Evolutionary conservation across 1,140 invertebrate species (phyloP), one percentile per base, ranked within the genome.

Genomic region (Wasmannia auropunctata): DNA sequence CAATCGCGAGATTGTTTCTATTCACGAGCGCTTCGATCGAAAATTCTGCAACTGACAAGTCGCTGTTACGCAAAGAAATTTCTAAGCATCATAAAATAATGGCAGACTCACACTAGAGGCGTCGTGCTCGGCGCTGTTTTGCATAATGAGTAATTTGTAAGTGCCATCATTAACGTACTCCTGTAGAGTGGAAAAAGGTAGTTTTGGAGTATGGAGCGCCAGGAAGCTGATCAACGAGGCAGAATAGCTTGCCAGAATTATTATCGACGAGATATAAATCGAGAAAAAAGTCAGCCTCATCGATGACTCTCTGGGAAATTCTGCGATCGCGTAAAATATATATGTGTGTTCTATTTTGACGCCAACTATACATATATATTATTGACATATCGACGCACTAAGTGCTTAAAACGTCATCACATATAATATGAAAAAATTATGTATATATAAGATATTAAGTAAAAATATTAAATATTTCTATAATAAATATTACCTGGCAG

Each of bases 141-240:
- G 87, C 11, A 89, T 54, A 11, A 87, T 86, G 0, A 92, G 87
- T 10, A 92, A 62, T 79, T 88, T 85, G 40, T 93, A 94, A 19
- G 90, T 88, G 2, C 91, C 89, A n/a, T 93, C 86, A 0, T 70
- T 16, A 8, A 90, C 67, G 22, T 91, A 93, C 14, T 72, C 91
- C 6, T 92, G 75, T 2, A 91, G 43, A 54, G 86, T 90, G 3
- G 88, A 67, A 60, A 93, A 93, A 2, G 91, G 92, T 10, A 93
- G 37, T 25, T 14, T 77, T 2, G 34, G 28, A 1, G 34, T 75
- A 10, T 74, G 58, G 19, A 90, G 46, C 1, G 92, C 90, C 8
- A 94, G 60, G 8, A 72, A 92, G 31, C 92, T 93, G 31, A 91
- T 92, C 25, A 93, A 79, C 22, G 89, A 90, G 14, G 92, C 93